These are phyloP conservation scores for Falco cherrug DNA, from an alignment of 2,797 vertebrate species.

Conservation along the genomic window DNA sequence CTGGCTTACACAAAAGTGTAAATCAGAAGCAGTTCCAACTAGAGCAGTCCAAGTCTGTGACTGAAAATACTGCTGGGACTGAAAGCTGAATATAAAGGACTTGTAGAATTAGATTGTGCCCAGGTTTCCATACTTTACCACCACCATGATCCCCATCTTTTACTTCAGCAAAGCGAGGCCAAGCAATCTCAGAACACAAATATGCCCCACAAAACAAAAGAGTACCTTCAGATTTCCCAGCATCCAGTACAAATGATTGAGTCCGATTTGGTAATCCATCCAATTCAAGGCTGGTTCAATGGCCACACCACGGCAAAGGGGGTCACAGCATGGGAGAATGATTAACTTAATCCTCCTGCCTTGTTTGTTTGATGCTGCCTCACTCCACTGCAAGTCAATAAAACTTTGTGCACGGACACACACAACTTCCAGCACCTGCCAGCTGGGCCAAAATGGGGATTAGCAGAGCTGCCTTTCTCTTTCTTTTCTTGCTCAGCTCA, in stretches of 20 bases:
- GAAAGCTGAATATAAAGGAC: not conserved
- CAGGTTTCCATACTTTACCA: not conserved
- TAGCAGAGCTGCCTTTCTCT: slow-evolving; percentile 45
- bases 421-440: not conserved
- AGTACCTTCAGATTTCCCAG: slow-evolving; percentile 16
- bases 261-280: slow-evolving; percentile 62
- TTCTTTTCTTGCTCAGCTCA: slow-evolving; percentile 69
- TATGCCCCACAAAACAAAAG: not conserved
- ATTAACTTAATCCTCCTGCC: slow-evolving; percentile 66
- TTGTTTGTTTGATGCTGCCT: slow-evolving; percentile 55
- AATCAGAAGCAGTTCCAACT: not conserved
- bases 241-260: not conserved
- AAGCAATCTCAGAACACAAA: not conserved
- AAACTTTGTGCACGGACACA: slow-evolving; percentile 38
- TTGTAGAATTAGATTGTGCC: not conserved
- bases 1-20: not conserved
- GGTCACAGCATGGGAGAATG: slow-evolving; percentile 23
- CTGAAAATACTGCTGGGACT: not conserved
- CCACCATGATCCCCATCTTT: not conserved
- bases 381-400: slow-evolving; percentile 51
- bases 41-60: not conserved
- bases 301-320: not conserved
- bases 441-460: slow-evolving; percentile 63
- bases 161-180: not conserved
- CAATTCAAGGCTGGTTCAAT: slow-evolving; percentile 63